These are phyloP conservation scores for Drosophila lini DNA, from an alignment of 1,140 invertebrate species.

Conservation along the genomic window DNA sequence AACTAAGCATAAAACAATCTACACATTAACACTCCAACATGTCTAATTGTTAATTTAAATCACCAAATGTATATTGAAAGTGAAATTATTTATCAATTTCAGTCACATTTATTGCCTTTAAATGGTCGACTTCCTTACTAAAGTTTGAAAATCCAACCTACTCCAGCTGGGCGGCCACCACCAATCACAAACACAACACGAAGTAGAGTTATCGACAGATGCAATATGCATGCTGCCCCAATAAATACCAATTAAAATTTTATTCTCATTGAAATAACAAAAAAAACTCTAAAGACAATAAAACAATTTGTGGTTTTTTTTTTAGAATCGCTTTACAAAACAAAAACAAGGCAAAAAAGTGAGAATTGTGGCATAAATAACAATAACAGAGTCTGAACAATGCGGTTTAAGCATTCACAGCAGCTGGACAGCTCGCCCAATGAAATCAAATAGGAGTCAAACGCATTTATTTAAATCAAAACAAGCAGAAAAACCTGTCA, in stretches of 20 bases:
- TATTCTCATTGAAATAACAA: constrained; percentile 42
- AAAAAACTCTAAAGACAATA: constrained; percentile 46
- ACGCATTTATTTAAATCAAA: constrained; percentile 65
- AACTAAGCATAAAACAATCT: too few species aligned
- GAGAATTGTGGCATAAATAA: constrained; percentile 40
- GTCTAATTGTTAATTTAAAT: neutral
- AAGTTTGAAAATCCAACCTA: neutral
- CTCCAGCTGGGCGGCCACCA: neutral
- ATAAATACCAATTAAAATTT: constrained; percentile 70
- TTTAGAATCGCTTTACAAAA: constrained; percentile 25
- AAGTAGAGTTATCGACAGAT: neutral
- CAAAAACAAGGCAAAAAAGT: constrained; percentile 26
- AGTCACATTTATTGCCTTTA: neutral
- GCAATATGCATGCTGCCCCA: constrained; percentile 29
- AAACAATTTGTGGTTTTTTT: constrained; percentile 74
- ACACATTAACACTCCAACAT: too few species aligned
- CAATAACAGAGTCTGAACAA: constrained; percentile 39
- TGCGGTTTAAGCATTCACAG: constrained; percentile 57
- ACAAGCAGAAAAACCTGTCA: constrained; percentile 27
- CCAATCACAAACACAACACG: neutral
- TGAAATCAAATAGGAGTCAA: constrained; percentile 22
- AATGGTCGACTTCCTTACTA: too few species aligned
- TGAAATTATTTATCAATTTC: neutral
- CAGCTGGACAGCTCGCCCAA: constrained; percentile 46
- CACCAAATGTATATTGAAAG: neutral